Conservation (phyloP, 2,888 invertebrate species). For the Entomobrya multifasciata region DNA sequence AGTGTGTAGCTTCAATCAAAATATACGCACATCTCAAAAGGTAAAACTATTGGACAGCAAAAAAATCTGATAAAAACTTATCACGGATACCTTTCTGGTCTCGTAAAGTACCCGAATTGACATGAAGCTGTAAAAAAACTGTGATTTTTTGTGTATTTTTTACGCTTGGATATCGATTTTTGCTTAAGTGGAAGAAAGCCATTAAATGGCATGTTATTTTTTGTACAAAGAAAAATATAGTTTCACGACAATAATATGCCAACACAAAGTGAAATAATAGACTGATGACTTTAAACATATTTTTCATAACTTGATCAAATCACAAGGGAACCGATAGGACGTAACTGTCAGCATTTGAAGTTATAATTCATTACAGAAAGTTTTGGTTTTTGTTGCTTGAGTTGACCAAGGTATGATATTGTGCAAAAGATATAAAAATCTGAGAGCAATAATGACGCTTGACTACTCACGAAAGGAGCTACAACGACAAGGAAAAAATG, state of each 20-base stretch:
- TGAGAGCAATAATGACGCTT: constrained; percentile 10
- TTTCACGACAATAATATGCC: constrained; percentile 2
- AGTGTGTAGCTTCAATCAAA: not conserved
- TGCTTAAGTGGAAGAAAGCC: too few relatives aligned
- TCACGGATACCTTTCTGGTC: too few relatives aligned
- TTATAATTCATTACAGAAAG: not conserved
- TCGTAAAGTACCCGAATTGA: too few relatives aligned
- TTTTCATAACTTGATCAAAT: not conserved
- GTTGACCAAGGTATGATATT: constrained; percentile 26
- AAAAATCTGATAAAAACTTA: constrained; percentile 14
- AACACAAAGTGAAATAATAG: constrained; percentile 12
- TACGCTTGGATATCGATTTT: too few relatives aligned
- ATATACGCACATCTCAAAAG: not conserved
- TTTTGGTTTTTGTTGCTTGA: not conserved
- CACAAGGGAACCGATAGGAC: too few relatives aligned
- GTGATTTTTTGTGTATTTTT: too few relatives aligned
- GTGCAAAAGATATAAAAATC: too few relatives aligned
- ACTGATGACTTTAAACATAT: constrained; percentile 5
- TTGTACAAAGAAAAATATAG: too few relatives aligned
- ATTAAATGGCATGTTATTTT: too few relatives aligned
- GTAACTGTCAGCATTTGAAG: not conserved
- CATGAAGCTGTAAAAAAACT: too few relatives aligned
- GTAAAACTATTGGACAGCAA: not conserved
- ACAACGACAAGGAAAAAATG: not conserved
- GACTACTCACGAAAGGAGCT: constrained; percentile 9